Base-by-base conservation (phyloP, 2,888 invertebrate species). In the Cenopis cana region DNA sequence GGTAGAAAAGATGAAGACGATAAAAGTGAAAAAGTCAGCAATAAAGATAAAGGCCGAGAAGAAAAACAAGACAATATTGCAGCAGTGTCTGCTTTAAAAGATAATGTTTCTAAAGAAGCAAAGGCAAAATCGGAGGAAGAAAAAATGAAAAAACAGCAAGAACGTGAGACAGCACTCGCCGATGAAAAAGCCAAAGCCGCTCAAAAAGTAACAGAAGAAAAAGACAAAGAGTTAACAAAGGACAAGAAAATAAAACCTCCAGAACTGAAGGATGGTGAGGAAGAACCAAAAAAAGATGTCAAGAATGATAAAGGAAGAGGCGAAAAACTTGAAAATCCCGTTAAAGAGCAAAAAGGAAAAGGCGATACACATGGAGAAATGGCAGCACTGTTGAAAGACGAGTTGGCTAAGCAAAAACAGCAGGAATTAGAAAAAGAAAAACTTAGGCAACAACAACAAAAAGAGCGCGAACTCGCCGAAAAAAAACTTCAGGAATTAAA, bases 41-140 rank as follows among this genome's bases (percentile, higher is more conserved):
- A 68, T 38, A 60, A 66, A 73, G 46, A 20, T 59, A 24, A 59
- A 55, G 38, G 61, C 60, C 66, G 55, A 41, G 73, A 33, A 71
- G 60, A 61, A 52, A 56, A 46, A 29, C 29, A 17, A 59, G n/a
- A 4, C 1, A 24, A 59, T 59, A 6, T 9, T 4, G 24, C 14
- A n/a, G 60, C 60, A 41, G 5, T 10, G 5, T 4, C 24, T 24
- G 46, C 41, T 24, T 59, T 55, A 68, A 29, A 74, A 69, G 68
- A 73, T 69, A 50, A 70, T 69, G 59, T 68, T 73, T 14, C 14
- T 49, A 54, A 72, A 54, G 38, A 52, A 52, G 55, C 41, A 57
- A 68, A 76, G 69, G 59, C 69, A 46, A 64, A 74, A 57, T 24
- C 73, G 64, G 70, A 59, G 18, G 57, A 72, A 38, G 61, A 50